These are phyloP conservation scores for Bombus soroeensis DNA, from an alignment of 1,140 invertebrate genomes.

Conservation along the genomic window DNA sequence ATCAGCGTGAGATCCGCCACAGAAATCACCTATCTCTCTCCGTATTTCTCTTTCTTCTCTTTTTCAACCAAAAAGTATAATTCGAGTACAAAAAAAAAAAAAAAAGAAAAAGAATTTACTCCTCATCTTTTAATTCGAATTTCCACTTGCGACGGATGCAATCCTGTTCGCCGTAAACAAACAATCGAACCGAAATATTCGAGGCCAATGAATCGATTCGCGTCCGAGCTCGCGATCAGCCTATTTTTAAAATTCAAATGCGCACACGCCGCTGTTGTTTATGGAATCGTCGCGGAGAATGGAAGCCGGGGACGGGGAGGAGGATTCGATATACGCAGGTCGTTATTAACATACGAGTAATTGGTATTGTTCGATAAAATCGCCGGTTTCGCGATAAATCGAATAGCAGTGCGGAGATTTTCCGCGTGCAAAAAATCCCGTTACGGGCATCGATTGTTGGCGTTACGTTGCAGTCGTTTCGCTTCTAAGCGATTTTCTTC, in stretches of 20 bases:
- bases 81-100: no score
- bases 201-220: not conserved
- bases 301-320: not conserved
- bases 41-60: not conserved
- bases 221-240: not conserved
- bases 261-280: constrained; percentile 6
- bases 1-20: not conserved
- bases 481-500: constrained; percentile 31
- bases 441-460: not conserved
- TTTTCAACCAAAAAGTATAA: no score
- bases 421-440: not conserved
- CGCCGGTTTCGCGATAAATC: constrained; percentile 15
- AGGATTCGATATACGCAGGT: constrained; percentile 16
- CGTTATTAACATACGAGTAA: constrained; percentile 44
- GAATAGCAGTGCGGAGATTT: constrained; percentile 31
- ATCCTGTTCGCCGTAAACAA: not conserved
- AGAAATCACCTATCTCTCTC: not conserved
- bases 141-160: not conserved
- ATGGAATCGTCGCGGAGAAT: not conserved
- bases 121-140: not conserved
- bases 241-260: constrained; percentile 35
- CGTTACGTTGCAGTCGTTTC: not conserved
- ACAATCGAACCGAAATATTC: constrained; percentile 8
- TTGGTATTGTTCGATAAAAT: constrained; percentile 31
- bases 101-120: no score